These are phyloP conservation scores for Epizoanthus scotinus DNA, from an alignment of 92 coral and sea anemone species.

Conservation along the genomic window DNA sequence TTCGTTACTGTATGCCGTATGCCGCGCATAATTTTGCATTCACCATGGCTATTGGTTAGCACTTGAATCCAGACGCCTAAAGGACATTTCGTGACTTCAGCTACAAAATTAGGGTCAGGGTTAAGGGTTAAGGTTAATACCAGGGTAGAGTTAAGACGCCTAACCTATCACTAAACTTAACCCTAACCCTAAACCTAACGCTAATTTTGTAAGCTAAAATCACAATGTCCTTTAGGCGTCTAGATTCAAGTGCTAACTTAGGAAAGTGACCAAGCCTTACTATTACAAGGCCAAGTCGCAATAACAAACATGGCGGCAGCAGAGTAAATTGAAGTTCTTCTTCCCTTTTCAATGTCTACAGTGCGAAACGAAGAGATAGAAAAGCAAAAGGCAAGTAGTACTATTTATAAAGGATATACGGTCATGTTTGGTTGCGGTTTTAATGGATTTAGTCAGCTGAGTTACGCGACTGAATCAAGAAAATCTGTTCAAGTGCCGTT, in stretches of 20 bases:
- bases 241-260: too few relatives aligned
- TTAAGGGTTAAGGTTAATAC: too few relatives aligned
- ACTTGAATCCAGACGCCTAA: too few relatives aligned
- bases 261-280: conserved; percentile 19
- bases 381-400: background rate
- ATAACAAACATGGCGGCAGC: conserved; percentile 11
- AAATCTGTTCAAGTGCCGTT: background rate
- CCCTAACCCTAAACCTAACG: too few relatives aligned
- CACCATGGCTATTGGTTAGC: conserved; percentile 23
- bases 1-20: too few relatives aligned
- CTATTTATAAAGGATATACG: background rate
- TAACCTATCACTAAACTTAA: too few relatives aligned
- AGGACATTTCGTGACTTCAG: too few relatives aligned
- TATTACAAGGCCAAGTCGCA: conserved; percentile 19
- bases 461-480: background rate
- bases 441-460: conserved; percentile 34
- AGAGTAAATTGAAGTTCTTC: background rate
- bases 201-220: too few relatives aligned
- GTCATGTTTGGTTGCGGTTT: conserved; percentile 28
- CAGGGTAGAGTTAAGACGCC: too few relatives aligned
- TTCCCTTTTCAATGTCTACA: background rate
- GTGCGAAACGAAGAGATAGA: background rate
- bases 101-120: too few relatives aligned
- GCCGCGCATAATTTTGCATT: conserved; percentile 9
- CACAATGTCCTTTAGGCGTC: too few relatives aligned